Base-by-base conservation (phyloP, 1,140 invertebrate species). In the Sycophaga agraensis region DNA sequence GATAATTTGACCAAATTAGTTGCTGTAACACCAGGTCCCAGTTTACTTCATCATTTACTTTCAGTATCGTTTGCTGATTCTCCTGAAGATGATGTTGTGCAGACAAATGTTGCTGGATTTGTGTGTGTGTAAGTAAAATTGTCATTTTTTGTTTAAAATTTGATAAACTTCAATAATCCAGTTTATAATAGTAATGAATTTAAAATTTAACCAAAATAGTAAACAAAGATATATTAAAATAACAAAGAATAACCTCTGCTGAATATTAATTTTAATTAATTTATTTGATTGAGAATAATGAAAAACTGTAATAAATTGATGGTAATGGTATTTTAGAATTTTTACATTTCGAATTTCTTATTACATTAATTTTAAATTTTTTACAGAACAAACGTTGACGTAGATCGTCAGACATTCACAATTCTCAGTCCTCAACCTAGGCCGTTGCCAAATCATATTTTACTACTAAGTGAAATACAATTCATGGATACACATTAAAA, bases 1-100 rank as follows among this genome's bases (percentile, higher is more conserved):
- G 95, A 98, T 78, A 93, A 94, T 76, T 83, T 92, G 68, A 97
- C 93, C 0, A 97, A 97, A 83, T 80, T 98, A 43, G 92, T 97
- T 8, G 82, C 87, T 0, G 86, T 96, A n/a, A 84, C 84, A 6
- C 89, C 91, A 21, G 86, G 88, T 43, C 80, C 86, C 0, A 87
- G 86, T 66, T 82, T 98, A 11, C 77, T 94, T 2, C 93, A 98
- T 83, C 92, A 96, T 76, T 79, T 98, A 19, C 80, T 98, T 0
- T 91, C 94, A 5, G 85, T 98, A 0, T 95, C 89, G 63, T 93
- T 92, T 82, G 89, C 91, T 0, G 87, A 91, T 50, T 84, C 87
- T 0, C 82, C 81, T 3, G 85, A 88, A 21, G 86, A 89, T 62
- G 91, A 97, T 70, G 88, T 96, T 11, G 88, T 97, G 58, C 86